Base-by-base conservation (phyloP, 2,113 vertebrate species). In the Psittacus erithacus region DNA sequence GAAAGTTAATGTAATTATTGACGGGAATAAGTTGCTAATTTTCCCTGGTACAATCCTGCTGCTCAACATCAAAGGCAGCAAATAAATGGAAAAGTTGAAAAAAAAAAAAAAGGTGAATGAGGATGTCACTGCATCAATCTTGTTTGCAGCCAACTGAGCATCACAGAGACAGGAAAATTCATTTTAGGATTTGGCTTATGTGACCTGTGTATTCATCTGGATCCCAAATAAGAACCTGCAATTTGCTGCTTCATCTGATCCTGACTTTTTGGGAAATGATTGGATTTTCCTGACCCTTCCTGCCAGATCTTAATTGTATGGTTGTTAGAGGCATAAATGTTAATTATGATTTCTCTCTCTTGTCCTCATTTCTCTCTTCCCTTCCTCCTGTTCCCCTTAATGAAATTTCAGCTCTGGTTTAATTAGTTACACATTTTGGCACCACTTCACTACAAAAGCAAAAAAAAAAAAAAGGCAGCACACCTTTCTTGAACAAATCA, bases 391-490 rank as follows among this genome's bases (percentile, higher is more conserved):
- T 94, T 85, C 65, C 86, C 27, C 63, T 90, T 95, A 90, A 95
- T 94, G 73, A 95, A 82, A 88, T 90, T 95, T 95, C 93, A 80
- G 78, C 23, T 92, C 28, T 79, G 9, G 23, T 86, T 91, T 95
- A 82, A 94, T 96, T 85, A 84, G 24, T 77, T 89, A 91, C 7
- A 9, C 49, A 77, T 84, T 81, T 89, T 74, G 41, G 31, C 70
- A 89, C 7, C 43, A 53, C 7, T 91, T 82, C 19, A 41, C 18
- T 53, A 28, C 2, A 13, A 29, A 43, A 52, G 47, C 71, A 39
- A 27, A 27, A 33, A 62, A 74, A 59, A 6, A 11, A 11, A 76
- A 6, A 22, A 41, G 14, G 13, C 28, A 39, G 31, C 23, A 31
- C 2, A 78, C 2, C 33, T 88, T 84, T 67, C 29, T 78, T 53